Conservation (phyloP, 2,888 invertebrate genomes). For the Bembecia ichneumoniformis region DNA sequence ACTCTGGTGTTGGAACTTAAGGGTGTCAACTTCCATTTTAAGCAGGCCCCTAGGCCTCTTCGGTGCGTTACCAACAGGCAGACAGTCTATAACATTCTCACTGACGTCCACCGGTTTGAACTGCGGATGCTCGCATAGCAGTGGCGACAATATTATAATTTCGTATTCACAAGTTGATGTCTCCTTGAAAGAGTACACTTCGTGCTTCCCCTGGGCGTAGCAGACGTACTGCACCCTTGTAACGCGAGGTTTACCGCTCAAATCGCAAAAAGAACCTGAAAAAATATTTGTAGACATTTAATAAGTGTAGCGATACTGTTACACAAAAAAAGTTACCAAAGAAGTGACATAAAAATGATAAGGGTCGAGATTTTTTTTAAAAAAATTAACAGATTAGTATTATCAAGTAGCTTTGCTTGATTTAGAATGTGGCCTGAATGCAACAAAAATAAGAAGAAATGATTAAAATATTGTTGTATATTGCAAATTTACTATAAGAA, state of each 20-base stretch:
- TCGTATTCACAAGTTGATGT: constrained; percentile 96
- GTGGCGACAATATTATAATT: constrained; percentile 87
- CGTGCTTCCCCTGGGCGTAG: constrained; percentile 89
- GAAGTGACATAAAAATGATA: too few relatives aligned
- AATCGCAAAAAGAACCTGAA: constrained; percentile 85
- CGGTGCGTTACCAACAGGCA: constrained; percentile 76
- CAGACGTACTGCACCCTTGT: constrained; percentile 92
- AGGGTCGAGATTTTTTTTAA: too few relatives aligned
- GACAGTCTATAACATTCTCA: constrained; percentile 83
- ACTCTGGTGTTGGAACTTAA: constrained; percentile 77
- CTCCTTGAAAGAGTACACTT: constrained; percentile 93
- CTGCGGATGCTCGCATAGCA: constrained; percentile 90
- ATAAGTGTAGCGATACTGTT: too few relatives aligned
- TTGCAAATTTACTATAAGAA: too few relatives aligned
- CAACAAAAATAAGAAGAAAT: too few relatives aligned
- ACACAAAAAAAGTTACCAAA: too few relatives aligned
- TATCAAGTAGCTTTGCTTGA: too few relatives aligned
- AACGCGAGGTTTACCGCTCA: constrained; percentile 86
- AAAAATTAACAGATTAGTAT: too few relatives aligned
- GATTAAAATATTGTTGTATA: too few relatives aligned
- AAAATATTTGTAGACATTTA: constrained; percentile 2
- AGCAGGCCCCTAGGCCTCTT: constrained; percentile 81
- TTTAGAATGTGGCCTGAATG: too few relatives aligned
- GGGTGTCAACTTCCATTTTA: constrained; percentile 80
- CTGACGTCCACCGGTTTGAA: constrained; percentile 85